Percentiles rank a stretch among this genome's conserved stretches.
phyloP scores from a whole-genome alignment of 2,888 invertebrate genomes.

The Synergus japonicus region DNA sequence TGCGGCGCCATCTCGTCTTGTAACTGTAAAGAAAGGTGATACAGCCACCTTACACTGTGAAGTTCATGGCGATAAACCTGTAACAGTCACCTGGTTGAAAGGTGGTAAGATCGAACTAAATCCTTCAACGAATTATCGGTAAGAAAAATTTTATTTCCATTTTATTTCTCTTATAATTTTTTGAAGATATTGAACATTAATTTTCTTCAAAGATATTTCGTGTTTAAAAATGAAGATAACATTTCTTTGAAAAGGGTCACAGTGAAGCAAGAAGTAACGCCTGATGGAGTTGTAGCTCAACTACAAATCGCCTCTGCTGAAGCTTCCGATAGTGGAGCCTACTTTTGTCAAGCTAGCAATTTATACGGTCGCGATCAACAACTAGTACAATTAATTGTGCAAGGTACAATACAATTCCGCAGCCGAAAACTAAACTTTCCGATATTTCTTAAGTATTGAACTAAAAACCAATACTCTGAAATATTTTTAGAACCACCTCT shows the following conservation, averaged over 20 bases:
- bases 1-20: conserved; percentile 83
- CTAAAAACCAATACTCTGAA: not conserved
- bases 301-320: conserved; percentile 85
- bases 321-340: conserved; percentile 86
- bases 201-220: too few relatives aligned
- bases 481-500: conserved; percentile 83
- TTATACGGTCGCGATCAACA: conserved; percentile 86
- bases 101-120: conserved; percentile 85
- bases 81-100: conserved; percentile 87
- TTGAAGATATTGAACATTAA: too few relatives aligned
- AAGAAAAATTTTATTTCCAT: conserved; percentile 59
- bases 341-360: conserved; percentile 89
- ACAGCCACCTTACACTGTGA: conserved; percentile 86
- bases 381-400: conserved; percentile 85
- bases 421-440: not conserved
- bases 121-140: conserved; percentile 86
- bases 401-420: conserved; percentile 76
- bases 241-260: conserved; percentile 76
- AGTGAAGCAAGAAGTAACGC: conserved; percentile 84
- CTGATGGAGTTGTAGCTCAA: conserved; percentile 85
- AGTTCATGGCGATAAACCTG: conserved; percentile 88
- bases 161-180: not conserved
- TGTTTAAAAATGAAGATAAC: not conserved
- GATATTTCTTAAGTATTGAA: not conserved
- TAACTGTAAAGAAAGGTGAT: conserved; percentile 86